Percentiles rank a stretch among this genome's conserved stretches.
Evolutionary conservation across 2,113 vertebrate genomes (phyloP).

Genomic region (Trematocara stigmaticum): DNA sequence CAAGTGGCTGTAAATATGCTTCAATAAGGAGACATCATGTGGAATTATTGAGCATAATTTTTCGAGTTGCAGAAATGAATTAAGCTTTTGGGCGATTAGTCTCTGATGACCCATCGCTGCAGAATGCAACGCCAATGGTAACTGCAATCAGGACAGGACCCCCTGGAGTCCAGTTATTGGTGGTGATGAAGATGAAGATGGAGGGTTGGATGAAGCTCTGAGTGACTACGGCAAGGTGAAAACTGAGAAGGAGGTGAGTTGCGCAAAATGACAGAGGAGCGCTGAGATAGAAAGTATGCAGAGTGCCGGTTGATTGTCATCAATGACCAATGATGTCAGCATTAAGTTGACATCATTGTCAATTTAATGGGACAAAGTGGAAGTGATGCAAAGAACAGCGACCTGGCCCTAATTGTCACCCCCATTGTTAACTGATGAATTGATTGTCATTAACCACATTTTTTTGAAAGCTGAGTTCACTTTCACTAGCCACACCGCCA

Average conservation of each 20-base stretch:
- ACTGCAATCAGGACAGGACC: not conserved
- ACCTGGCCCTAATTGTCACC: not conserved
- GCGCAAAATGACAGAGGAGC: not conserved
- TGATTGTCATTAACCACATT: not conserved
- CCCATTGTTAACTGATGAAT: not conserved
- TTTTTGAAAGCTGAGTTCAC: not conserved
- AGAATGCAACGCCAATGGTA: not conserved
- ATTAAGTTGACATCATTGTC: not conserved
- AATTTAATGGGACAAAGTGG: not conserved
- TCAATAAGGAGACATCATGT: not conserved
- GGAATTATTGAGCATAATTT: not conserved
- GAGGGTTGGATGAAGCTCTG: not conserved
- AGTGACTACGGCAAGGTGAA: not conserved
- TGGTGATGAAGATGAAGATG: not conserved
- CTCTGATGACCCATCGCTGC: not conserved
- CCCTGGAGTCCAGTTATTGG: not conserved
- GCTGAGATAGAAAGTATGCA: not conserved
- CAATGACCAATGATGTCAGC: not conserved
- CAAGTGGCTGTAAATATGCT: not conserved
- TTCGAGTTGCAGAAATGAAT: not conserved
- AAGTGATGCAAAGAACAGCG: not conserved
- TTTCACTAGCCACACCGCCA: not conserved
- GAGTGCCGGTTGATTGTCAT: not conserved
- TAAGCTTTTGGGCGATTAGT: not conserved
- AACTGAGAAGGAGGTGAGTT: not conserved